Conservation (phyloP, 2,888 invertebrate genomes). For the Ethmia dodecea region DNA sequence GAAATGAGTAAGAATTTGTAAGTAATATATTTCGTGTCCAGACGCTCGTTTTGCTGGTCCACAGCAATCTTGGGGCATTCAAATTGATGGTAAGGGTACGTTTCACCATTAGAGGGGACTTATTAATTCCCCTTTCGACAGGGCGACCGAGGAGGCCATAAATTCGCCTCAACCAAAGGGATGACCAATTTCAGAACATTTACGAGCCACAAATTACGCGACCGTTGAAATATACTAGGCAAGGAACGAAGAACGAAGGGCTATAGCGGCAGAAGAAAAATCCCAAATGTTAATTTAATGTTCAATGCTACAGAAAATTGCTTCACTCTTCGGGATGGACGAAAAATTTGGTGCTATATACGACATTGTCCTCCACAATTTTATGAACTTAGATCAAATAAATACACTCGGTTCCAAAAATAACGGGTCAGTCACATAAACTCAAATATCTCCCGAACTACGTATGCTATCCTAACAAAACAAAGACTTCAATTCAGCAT, state of each 20-base stretch:
- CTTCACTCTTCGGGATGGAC: conserved; percentile 60
- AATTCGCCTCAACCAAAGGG: conserved; percentile 77
- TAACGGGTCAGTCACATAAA: too few species aligned
- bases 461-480: too few species aligned
- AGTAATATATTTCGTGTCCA: conserved; percentile 64
- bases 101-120: conserved; percentile 76
- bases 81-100: conserved; percentile 76
- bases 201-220: conserved; percentile 78
- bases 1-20: conserved; percentile 60
- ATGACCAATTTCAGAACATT: conserved; percentile 79
- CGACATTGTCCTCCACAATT: conserved; percentile 65
- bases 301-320: conserved; percentile 69
- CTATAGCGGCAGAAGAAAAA: conserved; percentile 62
- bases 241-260: conserved; percentile 51
- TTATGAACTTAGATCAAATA: too few species aligned
- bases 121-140: conserved; percentile 78
- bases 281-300: conserved; percentile 75
- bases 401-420: too few species aligned
- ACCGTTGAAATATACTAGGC: conserved; percentile 74
- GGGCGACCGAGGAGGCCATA: conserved; percentile 74
- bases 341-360: conserved; percentile 58
- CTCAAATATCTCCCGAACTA: too few species aligned
- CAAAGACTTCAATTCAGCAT: too few species aligned
- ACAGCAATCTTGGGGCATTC: conserved; percentile 70
- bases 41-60: conserved; percentile 49